phyloP scores from a whole-genome alignment of 2,888 invertebrate species.

The Heliconius sara region DNA sequence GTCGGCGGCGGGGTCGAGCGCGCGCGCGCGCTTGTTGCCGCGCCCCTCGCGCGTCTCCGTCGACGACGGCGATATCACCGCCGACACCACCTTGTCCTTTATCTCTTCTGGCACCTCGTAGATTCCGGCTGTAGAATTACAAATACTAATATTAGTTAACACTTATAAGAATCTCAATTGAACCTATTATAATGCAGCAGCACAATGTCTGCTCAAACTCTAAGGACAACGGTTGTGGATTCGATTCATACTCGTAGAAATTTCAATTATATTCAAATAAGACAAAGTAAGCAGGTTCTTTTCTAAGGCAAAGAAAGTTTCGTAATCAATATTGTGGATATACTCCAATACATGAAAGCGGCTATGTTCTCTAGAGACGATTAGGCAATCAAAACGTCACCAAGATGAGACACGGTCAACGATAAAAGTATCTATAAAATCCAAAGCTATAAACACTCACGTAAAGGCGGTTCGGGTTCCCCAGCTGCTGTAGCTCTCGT shows the following conservation, averaged over 20 bases:
- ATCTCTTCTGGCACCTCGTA: slow-evolving; percentile 92
- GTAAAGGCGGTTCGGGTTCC: slow-evolving; percentile 65
- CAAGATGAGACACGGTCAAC: no score
- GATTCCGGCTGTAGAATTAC: slow-evolving; percentile 82
- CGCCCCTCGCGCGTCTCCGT: slow-evolving; percentile 90
- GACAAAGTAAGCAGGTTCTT: no score
- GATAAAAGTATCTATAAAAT: no score
- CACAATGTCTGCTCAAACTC: neutral
- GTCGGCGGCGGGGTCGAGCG: slow-evolving; percentile 93
- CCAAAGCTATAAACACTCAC: slow-evolving; percentile 57
- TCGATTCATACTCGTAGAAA: no score
- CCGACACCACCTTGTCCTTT: slow-evolving; percentile 88
- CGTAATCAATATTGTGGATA: no score
- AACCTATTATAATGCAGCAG: neutral
- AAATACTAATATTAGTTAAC: neutral
- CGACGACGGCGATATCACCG: slow-evolving; percentile 91
- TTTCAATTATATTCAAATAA: no score
- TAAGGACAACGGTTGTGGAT: no score
- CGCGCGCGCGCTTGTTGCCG: slow-evolving; percentile 86
- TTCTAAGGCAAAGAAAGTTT: no score
- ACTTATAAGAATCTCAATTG: neutral
- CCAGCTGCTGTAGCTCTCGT: slow-evolving; percentile 83
- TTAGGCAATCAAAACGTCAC: no score
- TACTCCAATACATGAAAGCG: no score
- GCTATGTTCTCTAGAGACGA: no score